Evolutionary conservation across 2,797 vertebrate genomes (phyloP).

Genomic region (Gymnoscopelus microlampas): DNA sequence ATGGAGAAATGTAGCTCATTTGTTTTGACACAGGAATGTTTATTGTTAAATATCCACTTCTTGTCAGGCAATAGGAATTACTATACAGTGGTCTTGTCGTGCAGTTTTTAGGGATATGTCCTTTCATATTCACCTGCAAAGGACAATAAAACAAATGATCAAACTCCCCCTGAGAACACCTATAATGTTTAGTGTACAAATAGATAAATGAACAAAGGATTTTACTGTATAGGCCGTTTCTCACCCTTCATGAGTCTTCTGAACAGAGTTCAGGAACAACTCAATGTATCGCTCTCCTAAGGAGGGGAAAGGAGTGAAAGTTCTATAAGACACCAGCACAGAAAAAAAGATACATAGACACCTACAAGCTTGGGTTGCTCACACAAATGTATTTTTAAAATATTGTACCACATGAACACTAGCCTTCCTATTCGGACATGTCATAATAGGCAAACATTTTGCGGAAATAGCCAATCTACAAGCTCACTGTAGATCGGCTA

Average conservation of each 20-base stretch:
- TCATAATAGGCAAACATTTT: not conserved
- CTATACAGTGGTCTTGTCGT: constrained; percentile 13
- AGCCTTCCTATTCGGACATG: not conserved
- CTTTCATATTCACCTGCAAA: constrained; percentile 48
- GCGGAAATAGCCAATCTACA: not conserved
- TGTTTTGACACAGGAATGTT: constrained; percentile 42
- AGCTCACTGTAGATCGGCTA: not conserved
- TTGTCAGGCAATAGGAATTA: constrained; percentile 12
- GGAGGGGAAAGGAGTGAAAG: not conserved
- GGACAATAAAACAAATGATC: constrained; percentile 9
- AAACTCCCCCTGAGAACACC: not conserved
- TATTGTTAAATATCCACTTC: constrained; percentile 38
- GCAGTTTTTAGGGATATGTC: not conserved
- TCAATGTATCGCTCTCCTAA: constrained; percentile 88
- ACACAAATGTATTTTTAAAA: too few species aligned
- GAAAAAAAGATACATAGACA: too few species aligned
- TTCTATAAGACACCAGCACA: too few species aligned
- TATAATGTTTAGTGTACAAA: not conserved
- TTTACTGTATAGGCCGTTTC: constrained; percentile 4
- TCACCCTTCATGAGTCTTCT: constrained; percentile 21
- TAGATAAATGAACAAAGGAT: not conserved
- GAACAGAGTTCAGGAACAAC: constrained; percentile 86
- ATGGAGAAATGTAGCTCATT: not conserved
- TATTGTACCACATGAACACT: too few species aligned
- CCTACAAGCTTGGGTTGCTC: too few species aligned